These are phyloP conservation scores for Clarias platycephalus DNA, from an alignment of 2,797 vertebrate species.

Conservation along the genomic window DNA sequence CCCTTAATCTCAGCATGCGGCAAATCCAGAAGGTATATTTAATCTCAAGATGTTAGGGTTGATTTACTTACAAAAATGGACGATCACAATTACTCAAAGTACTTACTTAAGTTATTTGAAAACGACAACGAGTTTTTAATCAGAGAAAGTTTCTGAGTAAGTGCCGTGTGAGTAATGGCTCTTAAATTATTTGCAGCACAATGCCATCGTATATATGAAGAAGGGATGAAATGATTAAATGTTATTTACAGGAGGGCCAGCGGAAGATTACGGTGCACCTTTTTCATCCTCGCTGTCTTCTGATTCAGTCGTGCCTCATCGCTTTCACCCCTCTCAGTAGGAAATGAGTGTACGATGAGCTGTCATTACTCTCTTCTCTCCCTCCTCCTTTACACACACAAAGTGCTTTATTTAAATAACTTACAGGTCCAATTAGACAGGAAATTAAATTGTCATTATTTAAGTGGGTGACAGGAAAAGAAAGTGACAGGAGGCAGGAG, in stretches of 20 bases:
- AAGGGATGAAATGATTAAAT: conserved; percentile 76
- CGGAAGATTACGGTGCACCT: conserved; percentile 64
- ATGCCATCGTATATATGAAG: conserved; percentile 65
- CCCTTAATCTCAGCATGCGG: conserved; percentile 55
- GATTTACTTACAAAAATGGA: conserved; percentile 76
- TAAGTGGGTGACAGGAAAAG: conserved; percentile 71
- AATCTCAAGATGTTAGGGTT: conserved; percentile 77
- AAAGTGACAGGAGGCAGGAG: conserved; percentile 73
- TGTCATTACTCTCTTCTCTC: conserved; percentile 43
- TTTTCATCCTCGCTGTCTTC: conserved; percentile 33
- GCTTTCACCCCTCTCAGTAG: conserved; percentile 54
- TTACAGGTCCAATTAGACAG: conserved; percentile 83
- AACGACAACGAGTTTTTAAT: conserved; percentile 48
- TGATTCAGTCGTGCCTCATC: conserved; percentile 40
- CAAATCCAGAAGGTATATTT: conserved; percentile 68
- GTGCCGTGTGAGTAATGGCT: conserved; percentile 49
- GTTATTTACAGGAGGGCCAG: conserved; percentile 81
- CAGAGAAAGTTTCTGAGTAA: conserved; percentile 29
- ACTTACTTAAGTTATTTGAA: conserved; percentile 16
- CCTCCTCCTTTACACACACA: conserved; percentile 71
- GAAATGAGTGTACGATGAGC: conserved; percentile 52
- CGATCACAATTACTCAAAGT: conserved; percentile 65
- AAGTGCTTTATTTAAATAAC: conserved; percentile 87
- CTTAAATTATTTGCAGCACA: conserved; percentile 46
- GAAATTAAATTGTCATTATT: conserved; percentile 87